Conservation (phyloP, 2,113 vertebrate species). For the Phalacrocorax aristotelis region DNA sequence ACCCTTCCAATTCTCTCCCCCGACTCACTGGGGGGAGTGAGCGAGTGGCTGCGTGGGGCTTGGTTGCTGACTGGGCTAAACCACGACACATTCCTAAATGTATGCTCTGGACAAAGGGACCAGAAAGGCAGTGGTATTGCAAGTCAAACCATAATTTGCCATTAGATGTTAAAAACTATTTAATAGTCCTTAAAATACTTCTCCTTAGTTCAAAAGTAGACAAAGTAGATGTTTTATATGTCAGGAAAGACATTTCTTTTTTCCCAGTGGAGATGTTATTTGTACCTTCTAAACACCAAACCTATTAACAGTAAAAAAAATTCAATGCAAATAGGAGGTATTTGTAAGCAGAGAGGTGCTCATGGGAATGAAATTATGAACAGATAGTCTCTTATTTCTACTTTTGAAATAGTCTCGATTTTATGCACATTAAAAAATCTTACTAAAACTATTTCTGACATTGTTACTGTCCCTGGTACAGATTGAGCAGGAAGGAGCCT, state of each 20-base stretch:
- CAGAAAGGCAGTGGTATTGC: not conserved
- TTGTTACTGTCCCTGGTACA: too few species aligned
- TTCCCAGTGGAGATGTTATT: not conserved
- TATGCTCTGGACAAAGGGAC: not conserved
- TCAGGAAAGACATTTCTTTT: not conserved
- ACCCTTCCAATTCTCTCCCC: too few species aligned
- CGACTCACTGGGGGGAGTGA: too few species aligned
- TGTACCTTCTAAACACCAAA: not conserved
- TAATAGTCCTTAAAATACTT: not conserved
- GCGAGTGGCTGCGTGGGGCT: too few species aligned
- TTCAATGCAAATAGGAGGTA: not conserved
- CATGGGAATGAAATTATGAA: not conserved
- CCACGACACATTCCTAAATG: not conserved
- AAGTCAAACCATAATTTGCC: not conserved
- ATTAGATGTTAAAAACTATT: not conserved
- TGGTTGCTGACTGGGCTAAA: too few species aligned
- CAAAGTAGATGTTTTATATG: not conserved
- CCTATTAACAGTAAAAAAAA: conserved; percentile 16
- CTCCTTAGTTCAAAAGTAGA: not conserved
- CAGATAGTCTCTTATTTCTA: not conserved
- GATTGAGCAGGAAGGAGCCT: not conserved
- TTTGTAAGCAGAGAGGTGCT: not conserved
- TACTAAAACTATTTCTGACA: not conserved
- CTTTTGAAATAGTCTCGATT: not conserved
- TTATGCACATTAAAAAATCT: not conserved